Percentiles rank a stretch among this genome's conserved stretches.
These are phyloP conservation scores for Apodemia zela DNA, from an alignment of 2,888 invertebrate genomes.

Conservation along the genomic window DNA sequence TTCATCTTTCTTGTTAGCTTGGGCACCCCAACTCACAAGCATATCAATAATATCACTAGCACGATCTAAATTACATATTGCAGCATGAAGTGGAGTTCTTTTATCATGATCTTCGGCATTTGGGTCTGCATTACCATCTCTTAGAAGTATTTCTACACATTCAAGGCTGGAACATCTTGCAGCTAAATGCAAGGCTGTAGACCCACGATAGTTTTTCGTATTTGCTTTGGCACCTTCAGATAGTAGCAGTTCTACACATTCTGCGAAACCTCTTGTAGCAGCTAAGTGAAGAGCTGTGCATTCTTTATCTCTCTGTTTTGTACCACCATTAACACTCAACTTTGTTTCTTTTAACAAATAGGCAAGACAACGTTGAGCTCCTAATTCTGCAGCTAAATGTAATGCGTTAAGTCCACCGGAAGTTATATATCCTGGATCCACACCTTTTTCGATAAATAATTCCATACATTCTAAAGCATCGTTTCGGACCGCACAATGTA, in stretches of 20 bases:
- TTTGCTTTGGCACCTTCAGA: conserved; percentile 89
- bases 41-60: conserved; percentile 90
- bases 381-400: conserved; percentile 89
- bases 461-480: conserved; percentile 89
- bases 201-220: conserved; percentile 87
- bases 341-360: conserved; percentile 87
- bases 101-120: conserved; percentile 90
- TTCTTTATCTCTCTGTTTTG: conserved; percentile 86
- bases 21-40: conserved; percentile 88
- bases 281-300: conserved; percentile 91
- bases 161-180: conserved; percentile 89
- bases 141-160: conserved; percentile 87
- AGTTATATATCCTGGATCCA: conserved; percentile 87
- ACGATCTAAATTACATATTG: conserved; percentile 87
- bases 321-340: conserved; percentile 85
- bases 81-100: conserved; percentile 89
- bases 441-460: conserved; percentile 86
- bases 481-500: conserved; percentile 92
- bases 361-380: conserved; percentile 85
- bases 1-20: conserved; percentile 90
- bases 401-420: conserved; percentile 88
- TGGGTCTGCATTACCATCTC: conserved; percentile 87
- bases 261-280: conserved; percentile 91
- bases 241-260: conserved; percentile 88
- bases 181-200: conserved; percentile 93